These are phyloP conservation scores for Pseudoips prasinana DNA, from an alignment of 2,888 invertebrate species.

Conservation along the genomic window DNA sequence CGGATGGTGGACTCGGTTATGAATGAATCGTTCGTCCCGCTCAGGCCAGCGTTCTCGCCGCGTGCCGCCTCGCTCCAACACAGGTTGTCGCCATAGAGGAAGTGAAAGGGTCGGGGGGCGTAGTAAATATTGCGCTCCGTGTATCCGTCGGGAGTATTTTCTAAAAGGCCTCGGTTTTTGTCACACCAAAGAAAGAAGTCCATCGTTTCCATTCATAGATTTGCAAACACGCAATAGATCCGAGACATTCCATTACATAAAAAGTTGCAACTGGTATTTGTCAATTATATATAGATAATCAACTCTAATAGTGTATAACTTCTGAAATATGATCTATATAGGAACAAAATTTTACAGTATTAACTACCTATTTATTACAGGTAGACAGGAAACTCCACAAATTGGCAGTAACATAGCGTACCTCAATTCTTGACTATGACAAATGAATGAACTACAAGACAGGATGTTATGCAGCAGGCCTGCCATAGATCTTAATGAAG, in stretches of 20 bases:
- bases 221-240: conserved; percentile 27
- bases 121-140: conserved; percentile 79
- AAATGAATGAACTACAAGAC: conserved; percentile 38
- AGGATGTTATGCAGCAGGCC: conserved; percentile 34
- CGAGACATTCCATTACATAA: conserved; percentile 11
- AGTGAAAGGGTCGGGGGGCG: conserved; percentile 80
- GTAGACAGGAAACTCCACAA: conserved; percentile 34
- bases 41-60: conserved; percentile 48
- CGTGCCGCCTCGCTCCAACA: conserved; percentile 57
- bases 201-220: conserved; percentile 67
- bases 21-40: conserved; percentile 76
- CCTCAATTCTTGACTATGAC: conserved; percentile 39
- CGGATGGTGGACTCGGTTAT: conserved; percentile 80
- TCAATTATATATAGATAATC: too few relatives aligned
- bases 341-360: too few relatives aligned
- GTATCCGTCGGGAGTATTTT: conserved; percentile 63
- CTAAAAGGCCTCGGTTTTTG: conserved; percentile 67
- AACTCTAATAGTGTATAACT: too few relatives aligned
- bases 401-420: conserved; percentile 34
- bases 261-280: too few relatives aligned
- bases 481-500: conserved; percentile 27
- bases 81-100: conserved; percentile 79
- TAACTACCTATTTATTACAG: conserved; percentile 9
- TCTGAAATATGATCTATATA: too few relatives aligned
- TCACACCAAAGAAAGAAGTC: conserved; percentile 58